phyloP scores from a whole-genome alignment of 2,797 vertebrate species.

The Craterocephalus amniculus region DNA sequence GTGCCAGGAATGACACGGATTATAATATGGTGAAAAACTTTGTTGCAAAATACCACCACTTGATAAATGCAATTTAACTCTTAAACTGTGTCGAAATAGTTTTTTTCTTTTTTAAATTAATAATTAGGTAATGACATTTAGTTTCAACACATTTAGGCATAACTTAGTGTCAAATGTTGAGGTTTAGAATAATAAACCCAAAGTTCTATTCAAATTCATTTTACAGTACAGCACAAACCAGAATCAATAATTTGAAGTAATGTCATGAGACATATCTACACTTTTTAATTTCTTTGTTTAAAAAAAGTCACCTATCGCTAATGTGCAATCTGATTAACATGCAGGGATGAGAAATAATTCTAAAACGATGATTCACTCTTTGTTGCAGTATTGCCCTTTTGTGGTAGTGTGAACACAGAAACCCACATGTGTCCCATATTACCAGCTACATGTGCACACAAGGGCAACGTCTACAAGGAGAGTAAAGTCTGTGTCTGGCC shows the following conservation, averaged over 20 bases:
- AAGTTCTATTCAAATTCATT: neutral
- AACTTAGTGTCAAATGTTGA: neutral
- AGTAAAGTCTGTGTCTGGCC: constrained; percentile 33
- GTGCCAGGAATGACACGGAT: constrained; percentile 24
- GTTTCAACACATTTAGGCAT: neutral
- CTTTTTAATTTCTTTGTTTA: neutral
- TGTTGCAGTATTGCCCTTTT: constrained; percentile 39
- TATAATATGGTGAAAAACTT: constrained; percentile 10
- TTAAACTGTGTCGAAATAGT: constrained; percentile 13
- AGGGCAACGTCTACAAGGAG: constrained; percentile 19
- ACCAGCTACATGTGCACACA: constrained; percentile 51
- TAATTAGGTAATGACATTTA: neutral
- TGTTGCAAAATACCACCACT: constrained; percentile 8
- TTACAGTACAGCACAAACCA: neutral
- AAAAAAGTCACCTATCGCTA: constrained; percentile 18
- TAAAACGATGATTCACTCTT: constrained; percentile 42
- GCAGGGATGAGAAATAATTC: constrained; percentile 30
- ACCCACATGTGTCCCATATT: constrained; percentile 59
- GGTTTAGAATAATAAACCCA: neutral
- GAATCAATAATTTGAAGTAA: neutral
- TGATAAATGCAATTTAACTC: neutral
- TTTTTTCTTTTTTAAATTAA: constrained; percentile 16
- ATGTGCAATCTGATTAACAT: constrained; percentile 32
- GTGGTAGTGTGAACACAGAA: constrained; percentile 47
- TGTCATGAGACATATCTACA: neutral